These are phyloP conservation scores for Sebastes flavidus DNA, from an alignment of 2,797 vertebrate genomes.

Conservation along the genomic window DNA sequence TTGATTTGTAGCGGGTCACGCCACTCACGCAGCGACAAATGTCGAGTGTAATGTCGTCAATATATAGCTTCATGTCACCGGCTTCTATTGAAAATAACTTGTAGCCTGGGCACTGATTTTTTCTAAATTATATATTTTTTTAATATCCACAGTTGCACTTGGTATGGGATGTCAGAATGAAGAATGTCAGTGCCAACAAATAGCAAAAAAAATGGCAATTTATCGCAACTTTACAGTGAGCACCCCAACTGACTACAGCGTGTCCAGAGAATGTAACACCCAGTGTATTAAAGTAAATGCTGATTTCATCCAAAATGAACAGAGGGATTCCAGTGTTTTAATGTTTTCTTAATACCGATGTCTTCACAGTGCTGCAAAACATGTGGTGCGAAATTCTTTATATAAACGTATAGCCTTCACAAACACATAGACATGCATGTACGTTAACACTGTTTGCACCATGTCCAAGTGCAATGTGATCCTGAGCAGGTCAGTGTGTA, in stretches of 20 bases:
- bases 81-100: no score
- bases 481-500: slow-evolving; percentile 53
- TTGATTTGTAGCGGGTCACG: no score
- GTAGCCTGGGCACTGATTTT: background rate
- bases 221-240: background rate
- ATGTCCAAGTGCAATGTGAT: slow-evolving; percentile 73
- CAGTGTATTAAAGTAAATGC: background rate
- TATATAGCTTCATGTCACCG: no score
- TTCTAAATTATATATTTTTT: background rate
- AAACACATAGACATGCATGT: slow-evolving; percentile 15
- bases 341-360: background rate
- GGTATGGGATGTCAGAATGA: no score
- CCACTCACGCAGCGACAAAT: no score
- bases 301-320: background rate
- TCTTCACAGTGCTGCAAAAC: background rate
- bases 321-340: background rate
- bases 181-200: background rate
- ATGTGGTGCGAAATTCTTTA: background rate
- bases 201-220: background rate
- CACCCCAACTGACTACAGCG: background rate
- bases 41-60: no score
- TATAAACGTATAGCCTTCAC: background rate
- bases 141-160: background rate
- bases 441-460: slow-evolving; percentile 44
- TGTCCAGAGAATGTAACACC: background rate